These are phyloP conservation scores for Pterostichus niger DNA, from an alignment of 2,888 invertebrate species.

Conservation along the genomic window DNA sequence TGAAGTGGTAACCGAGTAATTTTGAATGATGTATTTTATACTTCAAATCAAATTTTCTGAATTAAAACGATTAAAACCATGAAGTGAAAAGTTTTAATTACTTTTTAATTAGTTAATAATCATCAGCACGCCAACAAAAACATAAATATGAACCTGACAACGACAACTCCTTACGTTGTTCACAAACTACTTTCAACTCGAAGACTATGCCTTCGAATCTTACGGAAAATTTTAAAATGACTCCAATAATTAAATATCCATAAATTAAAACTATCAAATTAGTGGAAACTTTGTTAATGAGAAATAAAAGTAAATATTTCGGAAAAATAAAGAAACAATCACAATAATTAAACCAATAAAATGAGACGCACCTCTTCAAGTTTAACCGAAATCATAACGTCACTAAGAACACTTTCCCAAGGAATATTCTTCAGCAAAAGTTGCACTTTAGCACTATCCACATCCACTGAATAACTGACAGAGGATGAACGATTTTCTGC, in stretches of 20 bases:
- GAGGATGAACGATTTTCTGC: conserved; percentile 43
- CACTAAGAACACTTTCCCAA: conserved; percentile 60
- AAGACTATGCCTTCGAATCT: no score
- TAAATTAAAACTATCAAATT: no score
- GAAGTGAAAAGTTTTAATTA: conserved; percentile 27
- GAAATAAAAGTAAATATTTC: neutral
- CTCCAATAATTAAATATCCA: no score
- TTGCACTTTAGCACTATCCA: conserved; percentile 48
- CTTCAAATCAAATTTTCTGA: conserved; percentile 4
- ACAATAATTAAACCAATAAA: neutral
- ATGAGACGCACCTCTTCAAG: conserved; percentile 50
- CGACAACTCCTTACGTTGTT: no score
- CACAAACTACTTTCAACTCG: no score
- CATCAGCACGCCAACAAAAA: neutral
- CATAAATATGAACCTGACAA: no score
- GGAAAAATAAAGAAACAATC: neutral
- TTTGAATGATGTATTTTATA: no score
- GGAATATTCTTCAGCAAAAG: conserved; percentile 56
- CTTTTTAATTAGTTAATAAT: conserved; percentile 4
- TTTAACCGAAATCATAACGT: conserved; percentile 62
- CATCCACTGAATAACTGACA: conserved; percentile 59
- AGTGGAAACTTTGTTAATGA: no score
- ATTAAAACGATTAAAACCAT: conserved; percentile 15
- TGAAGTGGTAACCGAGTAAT: neutral
- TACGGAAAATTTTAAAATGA: no score